Percentiles rank a stretch among this genome's conserved stretches.
Evolutionary conservation across 2,888 invertebrate genomes (phyloP).

Genomic region (Pyrochroa serraticornis): DNA sequence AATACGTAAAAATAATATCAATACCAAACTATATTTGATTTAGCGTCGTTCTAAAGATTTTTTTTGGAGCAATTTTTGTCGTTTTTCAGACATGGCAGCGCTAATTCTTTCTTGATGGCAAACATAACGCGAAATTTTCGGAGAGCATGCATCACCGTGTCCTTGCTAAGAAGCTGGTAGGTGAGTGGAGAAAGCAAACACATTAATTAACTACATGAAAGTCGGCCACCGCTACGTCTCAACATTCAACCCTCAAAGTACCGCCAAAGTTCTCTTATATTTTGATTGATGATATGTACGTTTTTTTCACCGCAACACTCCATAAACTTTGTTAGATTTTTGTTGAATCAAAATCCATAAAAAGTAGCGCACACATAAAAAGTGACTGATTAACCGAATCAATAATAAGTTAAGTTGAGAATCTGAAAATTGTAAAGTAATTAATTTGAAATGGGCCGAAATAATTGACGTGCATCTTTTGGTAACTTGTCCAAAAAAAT

Average conservation of each 20-base stretch:
- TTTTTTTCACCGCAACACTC: conserved; percentile 34
- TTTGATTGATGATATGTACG: conserved; percentile 37
- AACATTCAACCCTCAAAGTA: conserved; percentile 31
- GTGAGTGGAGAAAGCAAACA: conserved; percentile 30
- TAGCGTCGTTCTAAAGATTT: too few species aligned
- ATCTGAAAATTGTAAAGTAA: not conserved
- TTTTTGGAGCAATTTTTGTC: too few species aligned
- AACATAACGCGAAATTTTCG: conserved; percentile 15
- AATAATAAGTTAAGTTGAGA: conserved; percentile 18
- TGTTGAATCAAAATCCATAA: conserved; percentile 30
- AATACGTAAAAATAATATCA: too few species aligned
- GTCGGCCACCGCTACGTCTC: conserved; percentile 30
- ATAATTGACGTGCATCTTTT: too few species aligned
- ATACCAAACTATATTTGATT: too few species aligned
- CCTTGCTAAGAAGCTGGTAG: conserved; percentile 16
- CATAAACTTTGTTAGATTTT: conserved; percentile 29
- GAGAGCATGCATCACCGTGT: conserved; percentile 17
- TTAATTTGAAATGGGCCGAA: too few species aligned
- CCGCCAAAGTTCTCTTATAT: conserved; percentile 31
- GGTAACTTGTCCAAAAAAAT: too few species aligned
- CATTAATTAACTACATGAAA: conserved; percentile 39
- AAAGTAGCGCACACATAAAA: conserved; percentile 19
- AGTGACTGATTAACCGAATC: conserved; percentile 38
- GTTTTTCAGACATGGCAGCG: too few species aligned
- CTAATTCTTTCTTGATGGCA: not conserved